A percentile compares a stretch with the other conserved stretches of the same genome.
Evolutionary conservation across 2,888 invertebrate species (phyloP).

Genomic region (Pheosia tremula): DNA sequence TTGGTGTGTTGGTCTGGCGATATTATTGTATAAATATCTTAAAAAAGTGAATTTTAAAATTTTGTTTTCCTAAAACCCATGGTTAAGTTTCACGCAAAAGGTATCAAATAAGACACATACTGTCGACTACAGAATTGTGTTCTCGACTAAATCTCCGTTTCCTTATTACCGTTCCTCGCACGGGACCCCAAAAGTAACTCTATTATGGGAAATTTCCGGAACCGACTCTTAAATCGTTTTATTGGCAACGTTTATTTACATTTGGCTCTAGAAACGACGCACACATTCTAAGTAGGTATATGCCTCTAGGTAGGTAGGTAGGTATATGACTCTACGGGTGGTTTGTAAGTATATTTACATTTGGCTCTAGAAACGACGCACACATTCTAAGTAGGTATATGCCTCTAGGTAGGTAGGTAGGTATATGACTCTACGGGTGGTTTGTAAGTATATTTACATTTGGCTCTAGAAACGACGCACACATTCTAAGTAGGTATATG

Average conservation of each 20-base stretch:
- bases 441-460: constrained; percentile 25
- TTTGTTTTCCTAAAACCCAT: background rate
- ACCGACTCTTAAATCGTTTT: constrained; percentile 29
- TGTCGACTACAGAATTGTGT: constrained; percentile 16
- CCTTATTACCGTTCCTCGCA: constrained; percentile 27
- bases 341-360: constrained; percentile 26
- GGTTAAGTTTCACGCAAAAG: background rate
- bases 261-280: constrained; percentile 1
- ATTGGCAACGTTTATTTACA: constrained; percentile 25
- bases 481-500: background rate
- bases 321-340: too few relatives aligned
- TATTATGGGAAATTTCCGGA: constrained; percentile 30
- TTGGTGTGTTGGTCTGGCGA: too few relatives aligned
- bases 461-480: constrained; percentile 1
- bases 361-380: constrained; percentile 2
- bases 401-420: too few relatives aligned
- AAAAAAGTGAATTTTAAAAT: too few relatives aligned
- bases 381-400: background rate
- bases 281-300: background rate
- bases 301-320: too few relatives aligned
- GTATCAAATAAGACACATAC: constrained; percentile 5
- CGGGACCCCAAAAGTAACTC: constrained; percentile 17
- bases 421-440: too few relatives aligned
- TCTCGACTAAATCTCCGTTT: constrained; percentile 25
- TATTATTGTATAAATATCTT: too few relatives aligned